Evolutionary conservation across 2,797 vertebrate species (phyloP).

Genomic region (Kryptolebias ocellatus): DNA sequence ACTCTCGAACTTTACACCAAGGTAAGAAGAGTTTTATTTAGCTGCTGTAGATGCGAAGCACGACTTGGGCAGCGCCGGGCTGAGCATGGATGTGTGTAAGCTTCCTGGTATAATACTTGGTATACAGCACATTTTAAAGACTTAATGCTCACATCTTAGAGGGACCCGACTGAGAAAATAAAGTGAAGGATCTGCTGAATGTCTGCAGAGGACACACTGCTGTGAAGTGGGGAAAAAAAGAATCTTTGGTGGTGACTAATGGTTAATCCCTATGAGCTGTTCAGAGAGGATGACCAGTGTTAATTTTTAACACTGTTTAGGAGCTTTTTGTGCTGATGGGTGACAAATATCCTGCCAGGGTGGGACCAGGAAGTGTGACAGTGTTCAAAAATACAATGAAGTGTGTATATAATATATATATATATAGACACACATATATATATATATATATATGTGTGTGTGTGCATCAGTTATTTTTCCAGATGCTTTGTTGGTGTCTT

Average conservation of each 20-base stretch:
- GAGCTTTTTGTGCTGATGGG: conserved; percentile 82
- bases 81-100: too few relatives aligned
- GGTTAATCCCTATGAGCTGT: conserved; percentile 45
- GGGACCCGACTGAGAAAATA: too few relatives aligned
- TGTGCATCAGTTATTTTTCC: too few relatives aligned
- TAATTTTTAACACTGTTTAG: conserved; percentile 84
- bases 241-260: conserved; percentile 36
- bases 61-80: too few relatives aligned
- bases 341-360: conserved; percentile 63
- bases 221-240: background rate
- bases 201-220: background rate
- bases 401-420: too few relatives aligned
- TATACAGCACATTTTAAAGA: too few relatives aligned
- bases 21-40: conserved; percentile 60
- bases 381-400: background rate
- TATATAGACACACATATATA: too few relatives aligned
- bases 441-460: too few relatives aligned
- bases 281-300: conserved; percentile 71
- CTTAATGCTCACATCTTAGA: too few relatives aligned
- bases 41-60: too few relatives aligned
- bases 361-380: conserved; percentile 36
- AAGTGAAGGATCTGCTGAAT: background rate
- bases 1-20: conserved; percentile 81
- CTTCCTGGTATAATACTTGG: too few relatives aligned
- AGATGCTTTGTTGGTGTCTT: too few relatives aligned